These are phyloP conservation scores for Silvanus unidentatus DNA, from an alignment of 2,888 invertebrate genomes.

Conservation along the genomic window DNA sequence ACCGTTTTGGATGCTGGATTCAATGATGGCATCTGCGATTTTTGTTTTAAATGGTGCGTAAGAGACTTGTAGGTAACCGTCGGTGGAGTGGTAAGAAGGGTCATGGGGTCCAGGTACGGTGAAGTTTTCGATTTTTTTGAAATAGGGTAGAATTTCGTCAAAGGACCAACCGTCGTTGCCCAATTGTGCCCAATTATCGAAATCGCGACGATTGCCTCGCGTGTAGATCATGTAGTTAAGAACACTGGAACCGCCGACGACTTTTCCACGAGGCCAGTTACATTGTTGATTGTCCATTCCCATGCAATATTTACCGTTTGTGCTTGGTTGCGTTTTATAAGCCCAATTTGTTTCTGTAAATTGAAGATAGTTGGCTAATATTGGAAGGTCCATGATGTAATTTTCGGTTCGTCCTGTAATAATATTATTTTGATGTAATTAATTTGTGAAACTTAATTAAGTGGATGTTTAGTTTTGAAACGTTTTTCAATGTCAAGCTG, in stretches of 20 bases:
- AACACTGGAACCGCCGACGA: conserved; percentile 78
- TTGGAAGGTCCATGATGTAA: conserved; percentile 68
- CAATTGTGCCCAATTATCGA: conserved; percentile 75
- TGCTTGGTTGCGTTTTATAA: conserved; percentile 74
- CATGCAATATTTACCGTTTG: conserved; percentile 64
- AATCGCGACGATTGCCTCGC: conserved; percentile 80
- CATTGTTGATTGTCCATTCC: conserved; percentile 71
- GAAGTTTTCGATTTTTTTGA: conserved; percentile 78
- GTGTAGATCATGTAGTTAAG: conserved; percentile 89
- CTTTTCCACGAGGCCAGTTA: conserved; percentile 62
- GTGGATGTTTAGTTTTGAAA: too few species aligned
- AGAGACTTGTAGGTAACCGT: conserved; percentile 53
- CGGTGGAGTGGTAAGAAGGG: conserved; percentile 47
- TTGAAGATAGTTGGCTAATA: conserved; percentile 68
- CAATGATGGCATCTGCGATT: conserved; percentile 58
- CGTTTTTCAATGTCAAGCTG: too few species aligned
- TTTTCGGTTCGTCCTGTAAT: conserved; percentile 59
- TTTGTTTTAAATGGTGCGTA: conserved; percentile 55
- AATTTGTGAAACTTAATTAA: too few species aligned
- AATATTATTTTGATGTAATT: too few species aligned
- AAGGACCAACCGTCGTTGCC: conserved; percentile 68
- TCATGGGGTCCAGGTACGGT: conserved; percentile 67
- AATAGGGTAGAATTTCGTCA: conserved; percentile 74
- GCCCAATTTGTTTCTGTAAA: conserved; percentile 71
- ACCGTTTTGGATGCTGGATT: conserved; percentile 59